These are phyloP conservation scores for Magallana angulata DNA, from an alignment of 1,140 invertebrate genomes.

Conservation along the genomic window DNA sequence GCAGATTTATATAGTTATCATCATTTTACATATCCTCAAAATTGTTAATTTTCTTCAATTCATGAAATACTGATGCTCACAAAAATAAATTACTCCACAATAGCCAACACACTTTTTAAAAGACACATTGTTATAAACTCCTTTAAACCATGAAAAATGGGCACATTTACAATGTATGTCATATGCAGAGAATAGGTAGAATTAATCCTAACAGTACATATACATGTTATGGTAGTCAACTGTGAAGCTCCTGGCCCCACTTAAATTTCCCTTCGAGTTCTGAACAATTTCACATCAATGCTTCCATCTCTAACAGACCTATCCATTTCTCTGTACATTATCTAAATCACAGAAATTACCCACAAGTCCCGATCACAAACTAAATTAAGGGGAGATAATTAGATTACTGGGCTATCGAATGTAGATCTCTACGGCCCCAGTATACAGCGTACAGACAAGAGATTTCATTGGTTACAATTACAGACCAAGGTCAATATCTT, in stretches of 20 bases:
- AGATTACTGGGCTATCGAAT: conserved; percentile 6
- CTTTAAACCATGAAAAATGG: not conserved
- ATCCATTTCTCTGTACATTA: not conserved
- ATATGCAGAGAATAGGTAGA: not conserved
- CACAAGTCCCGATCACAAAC: not conserved
- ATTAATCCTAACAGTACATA: not conserved
- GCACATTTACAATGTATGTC: not conserved
- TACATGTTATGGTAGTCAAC: not conserved
- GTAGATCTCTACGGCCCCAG: not conserved
- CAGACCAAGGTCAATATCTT: not conserved
- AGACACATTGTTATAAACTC: no score
- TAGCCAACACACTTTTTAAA: no score
- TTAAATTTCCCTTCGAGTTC: not conserved
- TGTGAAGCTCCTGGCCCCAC: not conserved
- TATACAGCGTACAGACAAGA: not conserved
- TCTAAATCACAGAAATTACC: conserved; percentile 21
- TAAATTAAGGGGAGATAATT: not conserved
- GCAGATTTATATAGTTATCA: no score
- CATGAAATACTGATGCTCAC: no score
- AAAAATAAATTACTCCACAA: no score
- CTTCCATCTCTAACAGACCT: no score
- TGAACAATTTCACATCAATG: no score
- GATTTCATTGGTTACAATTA: conserved; percentile 25
- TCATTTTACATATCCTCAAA: no score
- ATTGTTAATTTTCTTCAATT: no score